Conservation (phyloP, 2,888 invertebrate genomes). For the Stegophylla sp. region DNA sequence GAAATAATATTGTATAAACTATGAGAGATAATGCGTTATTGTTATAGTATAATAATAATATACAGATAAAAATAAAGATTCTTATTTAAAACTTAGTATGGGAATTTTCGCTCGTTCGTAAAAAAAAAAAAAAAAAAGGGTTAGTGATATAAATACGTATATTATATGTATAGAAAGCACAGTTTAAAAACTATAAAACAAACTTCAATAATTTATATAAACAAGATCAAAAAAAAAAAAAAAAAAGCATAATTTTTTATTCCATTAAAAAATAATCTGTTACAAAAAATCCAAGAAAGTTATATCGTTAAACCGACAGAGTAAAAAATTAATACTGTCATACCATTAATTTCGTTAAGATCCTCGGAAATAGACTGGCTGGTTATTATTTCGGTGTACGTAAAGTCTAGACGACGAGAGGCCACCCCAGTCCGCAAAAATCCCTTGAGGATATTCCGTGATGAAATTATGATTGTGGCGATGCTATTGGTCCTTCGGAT, state of each 20-base stretch:
- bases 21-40: neutral
- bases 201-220: too few species aligned
- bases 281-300: neutral
- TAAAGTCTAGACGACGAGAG: neutral
- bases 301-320: neutral
- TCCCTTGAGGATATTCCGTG: conserved; percentile 3
- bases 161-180: neutral
- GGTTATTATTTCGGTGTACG: neutral
- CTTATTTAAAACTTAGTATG: neutral
- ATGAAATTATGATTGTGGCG: conserved; percentile 36
- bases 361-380: neutral
- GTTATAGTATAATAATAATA: too few species aligned
- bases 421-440: conserved; percentile 7
- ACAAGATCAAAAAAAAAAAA: too few species aligned
- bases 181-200: too few species aligned
- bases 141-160: neutral
- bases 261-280: neutral
- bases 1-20: neutral
- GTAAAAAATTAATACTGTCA: neutral
- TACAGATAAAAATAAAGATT: neutral
- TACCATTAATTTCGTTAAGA: neutral
- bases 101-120: neutral
- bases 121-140: neutral
- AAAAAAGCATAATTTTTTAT: neutral
- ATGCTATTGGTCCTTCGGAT: conserved; percentile 27